Conservation (phyloP, 92 coral and sea anemone species). For the Anthopleura xanthogrammica region DNA sequence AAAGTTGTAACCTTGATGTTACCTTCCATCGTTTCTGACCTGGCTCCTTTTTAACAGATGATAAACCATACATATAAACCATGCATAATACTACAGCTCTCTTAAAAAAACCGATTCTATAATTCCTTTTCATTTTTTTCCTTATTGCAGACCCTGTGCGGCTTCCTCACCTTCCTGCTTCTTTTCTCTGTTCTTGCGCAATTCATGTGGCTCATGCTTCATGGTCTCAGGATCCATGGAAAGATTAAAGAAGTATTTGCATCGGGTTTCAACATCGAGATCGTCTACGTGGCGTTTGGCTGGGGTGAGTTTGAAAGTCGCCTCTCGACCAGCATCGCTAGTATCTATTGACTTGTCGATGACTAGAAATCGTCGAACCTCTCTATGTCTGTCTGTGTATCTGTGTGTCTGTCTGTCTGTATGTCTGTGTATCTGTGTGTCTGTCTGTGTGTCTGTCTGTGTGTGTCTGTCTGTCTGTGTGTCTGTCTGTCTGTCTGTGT, state of each 20-base stretch:
- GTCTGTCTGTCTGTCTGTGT: not conserved
- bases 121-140: not conserved
- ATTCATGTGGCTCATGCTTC: constrained; percentile 95
- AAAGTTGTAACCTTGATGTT: no score
- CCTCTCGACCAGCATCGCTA: not conserved
- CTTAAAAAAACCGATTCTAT: no score
- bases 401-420: not conserved
- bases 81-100: no score
- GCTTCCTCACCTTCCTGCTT: constrained; percentile 82
- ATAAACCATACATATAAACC: no score
- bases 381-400: not conserved
- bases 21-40: no score
- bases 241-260: constrained; percentile 78
- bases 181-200: constrained; percentile 86
- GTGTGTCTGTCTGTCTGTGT: not conserved
- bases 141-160: constrained; percentile 73
- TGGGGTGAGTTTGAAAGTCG: constrained; percentile 66
- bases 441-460: not conserved
- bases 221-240: constrained; percentile 86
- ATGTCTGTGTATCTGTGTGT: not conserved
- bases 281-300: constrained; percentile 83
- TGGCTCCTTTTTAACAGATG: no score
- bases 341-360: not conserved
- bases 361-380: not conserved
- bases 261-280: constrained; percentile 75